A percentile compares a stretch with the other conserved stretches of the same genome.
Conservation (phyloP, 2,888 invertebrate genomes). For the Ferdinandea cuprea region DNA sequence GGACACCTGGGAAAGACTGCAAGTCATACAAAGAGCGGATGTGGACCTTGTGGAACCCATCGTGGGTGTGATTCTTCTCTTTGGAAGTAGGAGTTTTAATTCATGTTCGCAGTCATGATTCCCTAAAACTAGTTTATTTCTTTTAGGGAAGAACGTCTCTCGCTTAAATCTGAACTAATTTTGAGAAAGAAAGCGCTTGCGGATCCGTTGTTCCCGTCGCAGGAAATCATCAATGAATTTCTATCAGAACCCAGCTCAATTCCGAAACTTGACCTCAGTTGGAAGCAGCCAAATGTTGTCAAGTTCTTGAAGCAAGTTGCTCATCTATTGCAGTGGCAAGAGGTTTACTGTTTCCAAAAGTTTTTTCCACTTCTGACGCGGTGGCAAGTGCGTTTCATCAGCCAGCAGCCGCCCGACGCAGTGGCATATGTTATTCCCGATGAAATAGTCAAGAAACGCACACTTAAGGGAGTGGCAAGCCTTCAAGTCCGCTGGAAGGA, state of each 20-base stretch:
- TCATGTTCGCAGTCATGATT: not conserved
- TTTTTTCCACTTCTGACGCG: conserved; percentile 90
- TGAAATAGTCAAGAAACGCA: conserved; percentile 85
- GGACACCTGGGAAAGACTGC: conserved; percentile 84
- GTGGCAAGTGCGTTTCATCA: conserved; percentile 85
- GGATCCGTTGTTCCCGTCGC: conserved; percentile 87
- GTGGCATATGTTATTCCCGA: conserved; percentile 82
- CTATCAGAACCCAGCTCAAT: not conserved
- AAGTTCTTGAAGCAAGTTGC: conserved; percentile 88
- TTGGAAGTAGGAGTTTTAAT: conserved; percentile 84
- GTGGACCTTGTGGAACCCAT: conserved; percentile 86
- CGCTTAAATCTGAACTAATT: conserved; percentile 87
- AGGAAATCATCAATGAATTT: conserved; percentile 81
- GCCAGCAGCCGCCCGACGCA: conserved; percentile 61
- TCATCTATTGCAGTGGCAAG: conserved; percentile 88
- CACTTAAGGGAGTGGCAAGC: conserved; percentile 86
- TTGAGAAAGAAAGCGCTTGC: conserved; percentile 88
- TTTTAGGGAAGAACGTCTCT: conserved; percentile 86
- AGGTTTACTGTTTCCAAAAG: conserved; percentile 90
- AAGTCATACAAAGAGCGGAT: conserved; percentile 83
- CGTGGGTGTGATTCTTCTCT: conserved; percentile 86
- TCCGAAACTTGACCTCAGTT: conserved; percentile 83
- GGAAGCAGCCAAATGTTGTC: conserved; percentile 87
- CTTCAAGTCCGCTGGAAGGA: conserved; percentile 90
- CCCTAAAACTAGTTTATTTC: not conserved